These are phyloP conservation scores for Salminus brasiliensis DNA, from an alignment of 2,113 vertebrate species.

Conservation along the genomic window DNA sequence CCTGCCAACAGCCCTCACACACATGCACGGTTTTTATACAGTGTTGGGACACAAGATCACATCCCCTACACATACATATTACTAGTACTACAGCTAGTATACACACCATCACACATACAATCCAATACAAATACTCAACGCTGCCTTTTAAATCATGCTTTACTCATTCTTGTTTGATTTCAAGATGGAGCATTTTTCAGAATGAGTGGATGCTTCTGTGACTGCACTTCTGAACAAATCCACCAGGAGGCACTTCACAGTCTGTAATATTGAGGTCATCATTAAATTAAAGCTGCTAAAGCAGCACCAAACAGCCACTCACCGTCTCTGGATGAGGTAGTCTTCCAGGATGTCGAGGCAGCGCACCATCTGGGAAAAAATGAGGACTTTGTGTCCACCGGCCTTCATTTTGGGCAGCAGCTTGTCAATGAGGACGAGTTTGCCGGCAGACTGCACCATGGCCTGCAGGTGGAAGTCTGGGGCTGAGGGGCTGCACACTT, in stretches of 20 bases:
- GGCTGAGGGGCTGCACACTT: conserved; percentile 86
- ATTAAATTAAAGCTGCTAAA: neutral
- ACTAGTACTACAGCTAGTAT: too few species aligned
- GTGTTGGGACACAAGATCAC: neutral
- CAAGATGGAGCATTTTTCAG: neutral
- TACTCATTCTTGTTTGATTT: neutral
- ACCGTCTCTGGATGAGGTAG: conserved; percentile 99
- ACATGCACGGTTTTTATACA: neutral
- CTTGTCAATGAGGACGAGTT: conserved; percentile 97
- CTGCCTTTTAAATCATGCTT: too few species aligned
- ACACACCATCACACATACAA: too few species aligned
- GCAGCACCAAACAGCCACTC: conserved; percentile 15
- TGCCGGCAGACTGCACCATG: conserved; percentile 98
- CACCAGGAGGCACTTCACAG: conserved; percentile 18
- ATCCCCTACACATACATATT: too few species aligned
- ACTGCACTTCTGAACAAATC: neutral
- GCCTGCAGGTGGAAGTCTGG: conserved; percentile 96
- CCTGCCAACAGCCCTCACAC: conserved; percentile 41
- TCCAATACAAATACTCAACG: conserved; percentile 31
- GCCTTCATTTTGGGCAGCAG: conserved; percentile 99
- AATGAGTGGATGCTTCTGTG: neutral
- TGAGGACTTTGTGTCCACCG: conserved; percentile 96
- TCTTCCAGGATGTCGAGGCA: conserved; percentile 98
- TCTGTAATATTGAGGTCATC: neutral
- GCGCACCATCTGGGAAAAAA: conserved; percentile 99